These are phyloP conservation scores for Acromyrmex heyeri DNA, from an alignment of 1,140 invertebrate species.

Conservation along the genomic window DNA sequence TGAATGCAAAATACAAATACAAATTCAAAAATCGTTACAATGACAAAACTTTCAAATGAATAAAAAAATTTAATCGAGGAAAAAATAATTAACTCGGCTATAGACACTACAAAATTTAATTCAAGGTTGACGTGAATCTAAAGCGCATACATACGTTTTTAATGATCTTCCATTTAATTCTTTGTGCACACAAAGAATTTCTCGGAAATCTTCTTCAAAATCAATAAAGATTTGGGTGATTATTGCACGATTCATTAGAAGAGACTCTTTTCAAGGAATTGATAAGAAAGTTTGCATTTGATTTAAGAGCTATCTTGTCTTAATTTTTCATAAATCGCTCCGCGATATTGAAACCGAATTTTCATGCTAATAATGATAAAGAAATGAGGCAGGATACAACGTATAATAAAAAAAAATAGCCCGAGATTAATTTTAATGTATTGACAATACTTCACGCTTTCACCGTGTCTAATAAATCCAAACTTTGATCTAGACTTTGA, in stretches of 20 bases:
- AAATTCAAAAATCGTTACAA: neutral
- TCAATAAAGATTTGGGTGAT: neutral
- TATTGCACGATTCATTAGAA: neutral
- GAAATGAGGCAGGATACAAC: neutral
- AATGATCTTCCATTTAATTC: neutral
- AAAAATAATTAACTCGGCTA: neutral
- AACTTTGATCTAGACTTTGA: conserved; percentile 26
- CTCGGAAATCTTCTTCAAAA: neutral
- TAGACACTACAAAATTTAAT: conserved; percentile 3
- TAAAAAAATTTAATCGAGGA: neutral
- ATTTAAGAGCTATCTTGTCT: neutral
- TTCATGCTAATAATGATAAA: neutral
- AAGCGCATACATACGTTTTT: neutral
- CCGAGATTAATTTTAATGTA: neutral
- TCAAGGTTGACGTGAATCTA: neutral
- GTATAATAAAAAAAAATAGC: neutral
- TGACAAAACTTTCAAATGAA: neutral
- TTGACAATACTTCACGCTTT: conserved; percentile 17
- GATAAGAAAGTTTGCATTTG: conserved; percentile 29
- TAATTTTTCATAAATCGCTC: neutral
- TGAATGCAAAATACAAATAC: neutral
- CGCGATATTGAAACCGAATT: neutral
- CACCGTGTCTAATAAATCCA: conserved; percentile 13
- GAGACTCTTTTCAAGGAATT: neutral
- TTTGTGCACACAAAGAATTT: neutral